These are phyloP conservation scores for Apotomis betuletana DNA, from an alignment of 2,888 invertebrate species.

Conservation along the genomic window DNA sequence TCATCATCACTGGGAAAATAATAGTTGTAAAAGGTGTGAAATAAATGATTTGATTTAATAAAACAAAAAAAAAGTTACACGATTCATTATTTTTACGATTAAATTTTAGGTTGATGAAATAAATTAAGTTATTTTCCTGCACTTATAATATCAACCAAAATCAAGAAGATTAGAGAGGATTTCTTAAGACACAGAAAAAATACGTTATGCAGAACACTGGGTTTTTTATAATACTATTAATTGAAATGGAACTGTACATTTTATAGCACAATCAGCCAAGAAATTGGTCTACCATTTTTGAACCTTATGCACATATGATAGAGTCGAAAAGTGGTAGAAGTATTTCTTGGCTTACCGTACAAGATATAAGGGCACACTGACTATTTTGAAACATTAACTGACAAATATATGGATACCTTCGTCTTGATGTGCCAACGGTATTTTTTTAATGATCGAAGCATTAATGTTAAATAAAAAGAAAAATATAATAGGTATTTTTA, in stretches of 20 bases:
- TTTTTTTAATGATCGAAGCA: not conserved
- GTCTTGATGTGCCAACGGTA: not conserved
- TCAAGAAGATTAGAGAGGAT: not conserved
- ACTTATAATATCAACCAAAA: slow-evolving; percentile 1
- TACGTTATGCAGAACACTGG: not conserved
- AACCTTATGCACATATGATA: too few relatives aligned
- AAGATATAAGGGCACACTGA: too few relatives aligned
- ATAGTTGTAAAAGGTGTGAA: not conserved
- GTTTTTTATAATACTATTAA: too few relatives aligned
- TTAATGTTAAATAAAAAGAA: slow-evolving; percentile 9
- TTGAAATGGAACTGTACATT: not conserved
- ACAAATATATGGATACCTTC: too few relatives aligned
- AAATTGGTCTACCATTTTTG: too few relatives aligned
- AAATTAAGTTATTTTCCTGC: slow-evolving; percentile 11
- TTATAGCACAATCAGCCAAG: too few relatives aligned
- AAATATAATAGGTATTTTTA: slow-evolving; percentile 4
- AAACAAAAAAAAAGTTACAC: too few relatives aligned
- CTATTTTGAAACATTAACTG: too few relatives aligned
- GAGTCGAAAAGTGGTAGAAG: not conserved
- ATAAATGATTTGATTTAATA: too few relatives aligned
- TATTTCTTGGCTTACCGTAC: not conserved
- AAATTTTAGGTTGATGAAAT: too few relatives aligned
- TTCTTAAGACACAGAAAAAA: not conserved
- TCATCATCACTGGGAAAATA: not conserved
- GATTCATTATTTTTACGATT: too few relatives aligned